phyloP scores from a whole-genome alignment of 2,888 invertebrate genomes.

The Apoda limacodes region DNA sequence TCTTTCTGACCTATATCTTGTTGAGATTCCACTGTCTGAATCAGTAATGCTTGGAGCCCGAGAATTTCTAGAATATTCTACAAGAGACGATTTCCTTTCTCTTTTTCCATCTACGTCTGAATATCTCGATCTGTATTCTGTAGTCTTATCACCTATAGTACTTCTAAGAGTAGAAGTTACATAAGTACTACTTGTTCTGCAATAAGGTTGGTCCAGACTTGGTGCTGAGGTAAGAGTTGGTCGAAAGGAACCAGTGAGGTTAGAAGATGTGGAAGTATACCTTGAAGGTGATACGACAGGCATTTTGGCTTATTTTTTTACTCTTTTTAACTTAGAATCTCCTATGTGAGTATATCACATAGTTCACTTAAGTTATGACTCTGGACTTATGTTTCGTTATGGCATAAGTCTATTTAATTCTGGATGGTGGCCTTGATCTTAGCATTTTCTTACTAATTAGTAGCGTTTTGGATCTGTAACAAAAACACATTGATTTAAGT shows the following conservation, averaged over 20 bases:
- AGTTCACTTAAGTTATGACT: conserved; percentile 19
- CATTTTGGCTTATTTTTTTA: conserved; percentile 40
- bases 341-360: conserved; percentile 20
- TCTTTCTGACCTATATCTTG: conserved; percentile 45
- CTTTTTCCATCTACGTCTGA: conserved; percentile 52
- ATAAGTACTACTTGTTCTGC: conserved; percentile 51
- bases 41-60: conserved; percentile 59
- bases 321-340: conserved; percentile 18
- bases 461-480: conserved; percentile 32
- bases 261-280: conserved; percentile 47
- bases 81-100: conserved; percentile 48
- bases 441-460: conserved; percentile 34
- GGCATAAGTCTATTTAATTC: conserved; percentile 35
- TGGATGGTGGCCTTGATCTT: conserved; percentile 46
- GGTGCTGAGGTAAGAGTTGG: conserved; percentile 55
- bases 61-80: conserved; percentile 44
- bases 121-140: conserved; percentile 49
- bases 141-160: conserved; percentile 42
- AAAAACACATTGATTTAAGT: conserved; percentile 8
- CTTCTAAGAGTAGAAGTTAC: conserved; percentile 41
- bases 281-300: conserved; percentile 71
- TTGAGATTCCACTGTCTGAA: conserved; percentile 55
- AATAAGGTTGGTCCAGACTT: conserved; percentile 68
- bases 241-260: conserved; percentile 59
- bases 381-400: conserved; percentile 13